Conservation (phyloP, 2,888 invertebrate species). For the Lasioglossum vierecki region DNA sequence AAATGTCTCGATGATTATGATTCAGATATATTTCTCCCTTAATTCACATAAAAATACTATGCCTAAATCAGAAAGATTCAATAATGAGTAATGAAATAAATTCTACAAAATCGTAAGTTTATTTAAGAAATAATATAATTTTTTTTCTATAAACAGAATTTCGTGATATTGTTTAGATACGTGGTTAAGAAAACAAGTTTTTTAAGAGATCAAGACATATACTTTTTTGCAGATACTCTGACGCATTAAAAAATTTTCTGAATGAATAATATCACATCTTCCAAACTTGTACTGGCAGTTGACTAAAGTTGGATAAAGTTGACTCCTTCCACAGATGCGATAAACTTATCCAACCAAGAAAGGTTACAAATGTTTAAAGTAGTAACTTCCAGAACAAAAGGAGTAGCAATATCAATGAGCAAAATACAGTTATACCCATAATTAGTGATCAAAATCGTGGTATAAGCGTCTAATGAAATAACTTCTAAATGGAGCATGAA, state of each 20-base stretch:
- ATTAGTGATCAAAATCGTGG: conserved; percentile 18
- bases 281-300: too few relatives aligned
- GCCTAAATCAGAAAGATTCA: too few relatives aligned
- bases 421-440: conserved; percentile 15
- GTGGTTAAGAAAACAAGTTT: background rate
- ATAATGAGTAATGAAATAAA: background rate
- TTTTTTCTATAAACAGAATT: background rate
- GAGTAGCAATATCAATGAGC: background rate
- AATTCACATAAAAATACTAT: background rate
- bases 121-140: background rate
- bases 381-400: background rate
- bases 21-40: background rate
- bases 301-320: too few relatives aligned
- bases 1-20: background rate
- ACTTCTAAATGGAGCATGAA: conserved; percentile 36
- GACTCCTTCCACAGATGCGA: too few relatives aligned
- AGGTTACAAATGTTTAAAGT: background rate
- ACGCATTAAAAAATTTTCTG: too few relatives aligned
- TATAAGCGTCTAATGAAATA: conserved; percentile 35
- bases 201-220: background rate
- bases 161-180: background rate
- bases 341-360: background rate
- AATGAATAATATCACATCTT: too few relatives aligned
- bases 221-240: too few relatives aligned
- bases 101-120: background rate